phyloP scores from a whole-genome alignment of 2,888 invertebrate species.

The Abscondita cerata region DNA sequence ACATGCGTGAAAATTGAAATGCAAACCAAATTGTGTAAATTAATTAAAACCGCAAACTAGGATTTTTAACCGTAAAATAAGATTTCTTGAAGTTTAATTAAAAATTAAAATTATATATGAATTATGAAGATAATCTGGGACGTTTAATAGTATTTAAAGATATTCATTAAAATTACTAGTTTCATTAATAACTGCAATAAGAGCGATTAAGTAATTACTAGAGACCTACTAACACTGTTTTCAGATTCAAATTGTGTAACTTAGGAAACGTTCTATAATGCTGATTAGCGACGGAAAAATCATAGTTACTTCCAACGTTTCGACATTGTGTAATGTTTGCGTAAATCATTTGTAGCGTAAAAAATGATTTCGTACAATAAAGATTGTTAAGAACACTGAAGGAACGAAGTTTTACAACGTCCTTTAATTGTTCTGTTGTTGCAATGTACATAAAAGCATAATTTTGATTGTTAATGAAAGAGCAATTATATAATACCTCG shows the following conservation, averaged over 20 bases:
- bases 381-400: neutral
- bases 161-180: too few species aligned
- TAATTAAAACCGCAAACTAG: too few species aligned
- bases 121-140: too few species aligned
- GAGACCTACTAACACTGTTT: constrained; percentile 27
- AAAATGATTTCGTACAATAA: neutral
- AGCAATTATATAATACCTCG: too few species aligned
- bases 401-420: neutral
- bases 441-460: neutral
- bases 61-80: too few species aligned
- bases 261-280: constrained; percentile 24
- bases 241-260: constrained; percentile 14
- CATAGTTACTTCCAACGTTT: neutral
- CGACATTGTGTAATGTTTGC: neutral
- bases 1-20: too few species aligned
- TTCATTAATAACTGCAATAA: too few species aligned
- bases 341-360: neutral
- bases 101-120: too few species aligned
- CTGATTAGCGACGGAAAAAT: constrained; percentile 22
- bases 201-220: neutral
- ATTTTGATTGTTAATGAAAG: too few species aligned
- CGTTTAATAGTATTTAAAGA: too few species aligned
- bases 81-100: too few species aligned
- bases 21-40: too few species aligned
- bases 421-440: neutral